Base-by-base conservation (phyloP, 2,797 vertebrate species). In the Esox masquinongy region DNA sequence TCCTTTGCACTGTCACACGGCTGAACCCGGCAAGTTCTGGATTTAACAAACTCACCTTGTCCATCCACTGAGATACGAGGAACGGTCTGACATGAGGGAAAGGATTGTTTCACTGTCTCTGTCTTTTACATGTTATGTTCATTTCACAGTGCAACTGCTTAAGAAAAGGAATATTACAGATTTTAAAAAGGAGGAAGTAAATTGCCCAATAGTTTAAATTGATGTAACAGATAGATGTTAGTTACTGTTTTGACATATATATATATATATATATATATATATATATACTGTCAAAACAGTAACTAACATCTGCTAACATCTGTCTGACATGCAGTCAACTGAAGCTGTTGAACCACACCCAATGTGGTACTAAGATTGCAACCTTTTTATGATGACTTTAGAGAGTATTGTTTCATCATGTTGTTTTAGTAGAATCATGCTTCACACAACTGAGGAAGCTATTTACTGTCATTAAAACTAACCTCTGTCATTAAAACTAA, bases 1-100 rank as follows among this genome's bases (percentile, higher is more conserved):
- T 91, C 90, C 91, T 93, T 90, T 89, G 84, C 87, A 88, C 82
- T 90, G 90, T 91, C 91, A 86, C 81, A 77, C 77, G 82, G 80
- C 76, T 67, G 71, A 75, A n/a, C 72, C 36, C 71, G 79, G 68
- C 50, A 70, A 26, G 16, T 72, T 83, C 80, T 82, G 86, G 85
- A 87, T 90, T 79, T 77, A 74, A 76, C 71, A 80, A 85, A 81
- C 36, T 85, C 81, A 70, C 77, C 43, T 85, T 75, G 83, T 83
- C 79, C 79, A 84, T 83, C 79, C 68, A 0, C 79, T 81, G 69
- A 72, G 84, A 88, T 80, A 82, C 12, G 29, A 15, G 22, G 56
- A n/a, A 3, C 22, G 24, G 5, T 24, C 68, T 49, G 68, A 70
- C 68, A 15, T 12, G 36, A 50, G 64, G 22, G 68, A 56, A 8